These are phyloP conservation scores for Chaetophractus vellerosus DNA, from an alignment of 2,797 vertebrate genomes.

Conservation along the genomic window DNA sequence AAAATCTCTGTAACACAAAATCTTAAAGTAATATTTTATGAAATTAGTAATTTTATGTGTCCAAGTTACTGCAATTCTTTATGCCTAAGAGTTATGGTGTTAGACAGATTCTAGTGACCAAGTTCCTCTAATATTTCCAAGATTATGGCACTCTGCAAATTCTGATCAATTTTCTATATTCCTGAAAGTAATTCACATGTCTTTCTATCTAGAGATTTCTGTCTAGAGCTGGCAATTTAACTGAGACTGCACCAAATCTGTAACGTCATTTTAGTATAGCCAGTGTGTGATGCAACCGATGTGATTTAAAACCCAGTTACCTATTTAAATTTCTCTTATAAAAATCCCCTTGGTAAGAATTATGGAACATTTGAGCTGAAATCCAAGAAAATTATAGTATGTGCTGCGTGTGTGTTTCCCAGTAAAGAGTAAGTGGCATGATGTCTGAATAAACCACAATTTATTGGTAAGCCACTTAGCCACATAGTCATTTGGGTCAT, in stretches of 20 bases:
- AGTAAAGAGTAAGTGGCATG: constrained; percentile 56
- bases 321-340: constrained; percentile 80
- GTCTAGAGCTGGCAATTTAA: constrained; percentile 64
- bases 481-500: constrained; percentile 67
- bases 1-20: not conserved
- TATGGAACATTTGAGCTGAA: constrained; percentile 78
- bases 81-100: not conserved
- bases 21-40: not conserved
- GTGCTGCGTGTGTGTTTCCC: constrained; percentile 66
- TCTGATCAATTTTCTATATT: constrained; percentile 50
- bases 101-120: not conserved
- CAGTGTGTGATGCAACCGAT: constrained; percentile 63
- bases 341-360: constrained; percentile 78
- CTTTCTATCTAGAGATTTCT: constrained; percentile 24
- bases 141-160: constrained; percentile 7
- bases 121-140: not conserved
- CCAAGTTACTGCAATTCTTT: constrained; percentile 39
- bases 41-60: constrained; percentile 14
- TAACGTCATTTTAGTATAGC: constrained; percentile 71
- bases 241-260: constrained; percentile 36
- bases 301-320: constrained; percentile 76
- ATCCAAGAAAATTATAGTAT: constrained; percentile 69
- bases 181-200: constrained; percentile 56
- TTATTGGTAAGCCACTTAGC: constrained; percentile 77
- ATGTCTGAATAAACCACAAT: constrained; percentile 70